These are phyloP conservation scores for Syngnathus acus DNA, from an alignment of 2,797 vertebrate genomes.

Conservation along the genomic window DNA sequence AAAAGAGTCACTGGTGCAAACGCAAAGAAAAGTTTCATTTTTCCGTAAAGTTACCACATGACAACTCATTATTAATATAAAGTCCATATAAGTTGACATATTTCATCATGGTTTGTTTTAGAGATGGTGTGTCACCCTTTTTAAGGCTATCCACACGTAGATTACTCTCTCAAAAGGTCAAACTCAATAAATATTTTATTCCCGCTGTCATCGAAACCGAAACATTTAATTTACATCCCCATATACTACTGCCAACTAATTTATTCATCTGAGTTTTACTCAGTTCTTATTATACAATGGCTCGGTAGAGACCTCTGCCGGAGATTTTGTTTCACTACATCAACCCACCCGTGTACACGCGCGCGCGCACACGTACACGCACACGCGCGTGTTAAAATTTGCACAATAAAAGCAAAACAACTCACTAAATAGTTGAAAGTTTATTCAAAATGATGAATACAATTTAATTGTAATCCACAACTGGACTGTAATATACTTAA, in stretches of 20 bases:
- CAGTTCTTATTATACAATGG: neutral
- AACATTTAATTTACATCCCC: neutral
- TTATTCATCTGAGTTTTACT: neutral
- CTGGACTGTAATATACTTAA: too few relatives aligned
- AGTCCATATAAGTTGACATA: neutral
- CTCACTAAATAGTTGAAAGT: too few relatives aligned
- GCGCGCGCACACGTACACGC: too few relatives aligned
- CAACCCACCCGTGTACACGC: neutral
- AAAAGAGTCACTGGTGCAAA: neutral
- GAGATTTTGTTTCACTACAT: neutral
- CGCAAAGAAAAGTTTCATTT: too few relatives aligned
- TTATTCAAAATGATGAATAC: too few relatives aligned
- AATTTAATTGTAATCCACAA: too few relatives aligned
- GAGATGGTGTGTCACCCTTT: neutral
- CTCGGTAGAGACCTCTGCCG: neutral
- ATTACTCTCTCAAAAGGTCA: neutral
- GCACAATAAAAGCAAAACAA: too few relatives aligned
- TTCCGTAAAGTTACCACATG: neutral
- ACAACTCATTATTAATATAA: neutral
- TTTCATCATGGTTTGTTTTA: neutral
- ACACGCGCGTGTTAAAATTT: too few relatives aligned
- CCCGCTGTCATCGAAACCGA: neutral
- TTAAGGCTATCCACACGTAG: neutral
- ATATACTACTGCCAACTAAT: neutral
- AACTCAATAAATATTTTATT: neutral